A percentile compares a stretch with the other conserved stretches of the same genome.
Evolutionary conservation across 2,797 vertebrate species (phyloP).

Genomic region (Cossypha heuglini): DNA sequence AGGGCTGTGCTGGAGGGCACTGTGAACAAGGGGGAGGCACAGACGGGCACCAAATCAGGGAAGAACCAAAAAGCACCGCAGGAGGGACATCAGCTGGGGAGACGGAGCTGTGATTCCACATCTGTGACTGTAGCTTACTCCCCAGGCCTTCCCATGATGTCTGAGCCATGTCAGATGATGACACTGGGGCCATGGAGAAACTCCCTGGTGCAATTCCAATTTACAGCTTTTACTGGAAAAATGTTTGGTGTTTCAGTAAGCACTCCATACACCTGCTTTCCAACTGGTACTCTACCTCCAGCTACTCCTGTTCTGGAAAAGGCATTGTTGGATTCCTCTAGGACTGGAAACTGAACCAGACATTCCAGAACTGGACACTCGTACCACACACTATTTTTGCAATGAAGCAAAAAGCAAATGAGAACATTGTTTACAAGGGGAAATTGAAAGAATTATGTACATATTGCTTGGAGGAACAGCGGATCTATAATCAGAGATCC

Average conservation of each 20-base stretch:
- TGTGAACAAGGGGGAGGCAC: not conserved
- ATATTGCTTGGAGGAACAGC: not conserved
- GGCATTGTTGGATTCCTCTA: not conserved
- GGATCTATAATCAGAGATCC: not conserved
- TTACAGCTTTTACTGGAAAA: not conserved
- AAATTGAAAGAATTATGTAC: not conserved
- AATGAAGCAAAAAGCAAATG: not conserved
- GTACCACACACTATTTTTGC: not conserved
- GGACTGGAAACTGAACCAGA: not conserved
- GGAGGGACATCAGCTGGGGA: not conserved
- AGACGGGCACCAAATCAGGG: fast-evolving
- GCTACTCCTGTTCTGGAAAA: not conserved
- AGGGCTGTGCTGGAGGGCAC: not conserved
- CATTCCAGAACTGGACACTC: not conserved
- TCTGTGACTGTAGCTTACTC: not conserved
- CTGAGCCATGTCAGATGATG: not conserved
- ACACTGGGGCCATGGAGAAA: not conserved
- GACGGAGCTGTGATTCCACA: not conserved
- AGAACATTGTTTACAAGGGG: not conserved
- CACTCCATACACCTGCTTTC: not conserved
- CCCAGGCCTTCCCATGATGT: not conserved
- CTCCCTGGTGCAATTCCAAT: not conserved
- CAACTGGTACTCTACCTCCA: not conserved
- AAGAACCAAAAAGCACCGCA: not conserved
- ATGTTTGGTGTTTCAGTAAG: not conserved